These are phyloP conservation scores for Yponomeuta cagnagella DNA, from an alignment of 2,888 invertebrate genomes.

Conservation along the genomic window DNA sequence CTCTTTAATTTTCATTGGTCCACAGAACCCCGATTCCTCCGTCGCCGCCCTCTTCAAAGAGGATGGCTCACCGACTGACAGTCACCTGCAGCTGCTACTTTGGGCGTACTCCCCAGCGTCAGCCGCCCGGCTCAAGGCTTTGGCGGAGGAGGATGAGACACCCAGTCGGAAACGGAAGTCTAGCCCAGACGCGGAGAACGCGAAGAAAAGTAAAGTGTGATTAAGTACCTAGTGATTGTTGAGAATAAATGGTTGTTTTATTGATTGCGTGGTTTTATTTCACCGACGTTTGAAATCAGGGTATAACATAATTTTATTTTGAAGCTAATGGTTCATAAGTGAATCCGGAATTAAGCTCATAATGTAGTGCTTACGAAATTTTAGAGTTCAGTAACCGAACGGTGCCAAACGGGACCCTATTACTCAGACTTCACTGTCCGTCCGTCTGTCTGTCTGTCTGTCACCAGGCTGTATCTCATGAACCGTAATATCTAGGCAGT, in stretches of 20 bases:
- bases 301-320: too few species aligned
- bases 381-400: too few species aligned
- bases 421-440: too few species aligned
- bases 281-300: too few species aligned
- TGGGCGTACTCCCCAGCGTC: slow-evolving; percentile 87
- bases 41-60: slow-evolving; percentile 78
- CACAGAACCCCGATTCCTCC: slow-evolving; percentile 77
- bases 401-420: too few species aligned
- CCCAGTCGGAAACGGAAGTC: slow-evolving; percentile 23
- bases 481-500: too few species aligned
- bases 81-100: slow-evolving; percentile 80
- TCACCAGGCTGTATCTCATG: too few species aligned
- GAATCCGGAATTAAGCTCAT: too few species aligned
- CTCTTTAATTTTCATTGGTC: slow-evolving; percentile 26
- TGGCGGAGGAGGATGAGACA: slow-evolving; percentile 34
- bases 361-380: too few species aligned
- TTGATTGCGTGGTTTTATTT: background rate
- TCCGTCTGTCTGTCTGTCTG: too few species aligned
- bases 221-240: background rate
- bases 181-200: slow-evolving; percentile 29
- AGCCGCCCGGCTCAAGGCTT: slow-evolving; percentile 76
- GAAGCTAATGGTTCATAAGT: too few species aligned
- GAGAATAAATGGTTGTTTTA: background rate
- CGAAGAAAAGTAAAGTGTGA: slow-evolving; percentile 33
- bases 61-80: slow-evolving; percentile 80